phyloP scores from a whole-genome alignment of 2,113 vertebrate species.

The Saccopteryx bilineata region DNA sequence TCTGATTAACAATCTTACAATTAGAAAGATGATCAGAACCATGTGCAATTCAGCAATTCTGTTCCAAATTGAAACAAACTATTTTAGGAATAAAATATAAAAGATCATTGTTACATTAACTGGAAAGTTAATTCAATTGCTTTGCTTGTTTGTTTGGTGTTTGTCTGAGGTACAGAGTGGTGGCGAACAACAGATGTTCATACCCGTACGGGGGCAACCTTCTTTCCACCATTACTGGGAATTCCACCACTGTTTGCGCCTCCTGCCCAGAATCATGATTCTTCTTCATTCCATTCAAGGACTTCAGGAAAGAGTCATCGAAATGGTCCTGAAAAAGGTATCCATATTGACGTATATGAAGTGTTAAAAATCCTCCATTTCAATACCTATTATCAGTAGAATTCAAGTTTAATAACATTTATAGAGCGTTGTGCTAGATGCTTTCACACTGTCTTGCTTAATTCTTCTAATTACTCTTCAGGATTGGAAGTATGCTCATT shows the following conservation, averaged over 20 bases:
- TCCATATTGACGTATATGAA: not conserved
- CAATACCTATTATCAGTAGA: conserved; percentile 36
- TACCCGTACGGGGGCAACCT: conserved; percentile 89
- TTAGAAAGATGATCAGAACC: conserved; percentile 47
- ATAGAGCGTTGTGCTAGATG: not conserved
- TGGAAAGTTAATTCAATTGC: conserved; percentile 50
- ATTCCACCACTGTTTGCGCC: conserved; percentile 93
- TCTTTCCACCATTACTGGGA: conserved; percentile 93
- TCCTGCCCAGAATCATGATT: conserved; percentile 90
- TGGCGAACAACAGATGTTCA: conserved; percentile 92
- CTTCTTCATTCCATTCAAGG: conserved; percentile 89
- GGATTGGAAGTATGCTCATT: not conserved
- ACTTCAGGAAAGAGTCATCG: conserved; percentile 92
- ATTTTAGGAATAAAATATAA: conserved; percentile 18
- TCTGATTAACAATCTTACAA: not conserved
- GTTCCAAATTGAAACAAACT: not conserved
- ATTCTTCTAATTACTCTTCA: not conserved
- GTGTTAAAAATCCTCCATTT: not conserved
- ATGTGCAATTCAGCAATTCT: conserved; percentile 23
- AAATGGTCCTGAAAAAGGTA: conserved; percentile 93
- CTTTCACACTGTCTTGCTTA: not conserved
- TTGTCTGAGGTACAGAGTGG: conserved; percentile 91
- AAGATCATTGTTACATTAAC: not conserved
- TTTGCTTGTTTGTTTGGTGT: conserved; percentile 60
- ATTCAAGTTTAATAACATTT: conserved; percentile 55